A percentile compares a stretch with the other conserved stretches of the same genome.
Conservation (phyloP, 1,140 invertebrate species). For the Galleria mellonella region DNA sequence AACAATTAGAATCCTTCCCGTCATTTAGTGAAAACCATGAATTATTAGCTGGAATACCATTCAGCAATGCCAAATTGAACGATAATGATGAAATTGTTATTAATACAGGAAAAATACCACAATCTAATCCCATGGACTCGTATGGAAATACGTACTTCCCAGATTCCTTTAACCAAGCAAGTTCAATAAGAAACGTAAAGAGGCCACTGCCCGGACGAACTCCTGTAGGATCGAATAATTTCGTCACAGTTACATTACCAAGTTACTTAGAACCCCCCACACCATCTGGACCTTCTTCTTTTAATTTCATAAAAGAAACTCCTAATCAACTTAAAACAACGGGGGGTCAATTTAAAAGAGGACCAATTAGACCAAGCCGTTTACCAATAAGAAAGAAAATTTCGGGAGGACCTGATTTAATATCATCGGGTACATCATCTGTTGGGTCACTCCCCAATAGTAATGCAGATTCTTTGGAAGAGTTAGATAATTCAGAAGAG, state of each 20-base stretch:
- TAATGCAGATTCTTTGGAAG: conserved; percentile 46
- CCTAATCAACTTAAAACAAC: conserved; percentile 42
- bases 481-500: conserved; percentile 50
- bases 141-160: conserved; percentile 58
- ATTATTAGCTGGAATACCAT: conserved; percentile 40
- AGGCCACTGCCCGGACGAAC: conserved; percentile 40
- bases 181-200: conserved; percentile 53
- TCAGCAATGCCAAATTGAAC: conserved; percentile 31
- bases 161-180: conserved; percentile 62
- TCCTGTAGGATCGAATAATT: conserved; percentile 25
- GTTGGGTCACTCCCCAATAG: conserved; percentile 42
- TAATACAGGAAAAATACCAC: conserved; percentile 15
- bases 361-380: conserved; percentile 41
- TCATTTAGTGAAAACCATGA: conserved; percentile 53
- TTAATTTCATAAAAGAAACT: conserved; percentile 43
- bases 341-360: conserved; percentile 49
- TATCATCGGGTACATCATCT: conserved; percentile 54
- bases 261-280: conserved; percentile 69
- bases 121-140: conserved; percentile 46
- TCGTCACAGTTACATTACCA: conserved; percentile 48
- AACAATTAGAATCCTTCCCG: conserved; percentile 43
- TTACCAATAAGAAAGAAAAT: conserved; percentile 65
- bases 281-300: conserved; percentile 42
- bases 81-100: conserved; percentile 38
- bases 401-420: conserved; percentile 47